Evolutionary conservation across 2,797 vertebrate species (phyloP).

Genomic region (Neosalanx taihuensis): DNA sequence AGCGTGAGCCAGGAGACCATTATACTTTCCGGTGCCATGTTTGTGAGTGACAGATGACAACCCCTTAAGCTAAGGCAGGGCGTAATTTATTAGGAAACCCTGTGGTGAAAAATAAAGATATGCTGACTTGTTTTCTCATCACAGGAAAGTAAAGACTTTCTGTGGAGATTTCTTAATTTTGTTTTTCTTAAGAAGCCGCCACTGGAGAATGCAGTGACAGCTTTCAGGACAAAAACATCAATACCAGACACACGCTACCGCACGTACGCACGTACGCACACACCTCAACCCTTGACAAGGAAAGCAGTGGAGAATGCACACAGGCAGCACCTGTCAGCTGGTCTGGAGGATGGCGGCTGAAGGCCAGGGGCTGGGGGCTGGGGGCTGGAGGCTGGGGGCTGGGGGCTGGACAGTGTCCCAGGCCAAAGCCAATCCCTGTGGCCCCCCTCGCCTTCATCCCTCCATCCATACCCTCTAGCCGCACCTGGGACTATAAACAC

Average conservation of each 20-base stretch:
- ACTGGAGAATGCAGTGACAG: conserved; percentile 10
- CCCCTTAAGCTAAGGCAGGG: neutral
- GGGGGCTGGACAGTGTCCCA: neutral
- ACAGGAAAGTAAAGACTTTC: neutral
- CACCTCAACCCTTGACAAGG: neutral
- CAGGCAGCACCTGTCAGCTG: conserved; percentile 39
- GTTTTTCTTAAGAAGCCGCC: neutral
- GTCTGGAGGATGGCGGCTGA: neutral
- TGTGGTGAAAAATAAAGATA: neutral
- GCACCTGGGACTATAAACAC: conserved; percentile 27
- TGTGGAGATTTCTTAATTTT: conserved; percentile 1
- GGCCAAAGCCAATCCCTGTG: conserved; percentile 9
- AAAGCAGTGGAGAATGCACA: conserved; percentile 18
- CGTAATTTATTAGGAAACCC: neutral
- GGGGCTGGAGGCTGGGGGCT: no score
- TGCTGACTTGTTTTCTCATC: neutral
- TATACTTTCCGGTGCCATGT: neutral
- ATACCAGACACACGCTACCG: neutral
- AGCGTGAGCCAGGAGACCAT: no score
- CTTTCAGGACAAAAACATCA: conserved; percentile 15
- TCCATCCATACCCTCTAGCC: conserved; percentile 1
- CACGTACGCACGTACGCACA: neutral
- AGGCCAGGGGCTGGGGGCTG: conserved; percentile 10
- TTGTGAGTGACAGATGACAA: neutral
- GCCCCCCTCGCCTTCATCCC: conserved; percentile 10